Evolutionary conservation across 2,797 vertebrate genomes (phyloP).

Genomic region (Synanceia verrucosa): DNA sequence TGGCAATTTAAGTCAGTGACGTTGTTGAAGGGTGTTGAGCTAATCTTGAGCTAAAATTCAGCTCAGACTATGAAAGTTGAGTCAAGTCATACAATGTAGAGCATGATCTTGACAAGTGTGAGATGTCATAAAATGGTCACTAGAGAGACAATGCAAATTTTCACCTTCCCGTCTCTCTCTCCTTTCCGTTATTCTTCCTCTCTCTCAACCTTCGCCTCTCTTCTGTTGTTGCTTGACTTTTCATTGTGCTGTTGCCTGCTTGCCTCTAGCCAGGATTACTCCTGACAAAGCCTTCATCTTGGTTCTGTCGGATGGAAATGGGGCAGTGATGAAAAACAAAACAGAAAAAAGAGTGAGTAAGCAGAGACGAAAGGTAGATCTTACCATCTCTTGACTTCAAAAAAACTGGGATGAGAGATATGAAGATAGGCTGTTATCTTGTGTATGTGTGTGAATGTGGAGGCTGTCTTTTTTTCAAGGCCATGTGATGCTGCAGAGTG

Average conservation of each 20-base stretch:
- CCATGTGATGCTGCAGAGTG: constrained; percentile 13
- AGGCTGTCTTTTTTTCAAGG: background rate
- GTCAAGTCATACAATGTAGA: background rate
- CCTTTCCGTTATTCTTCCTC: background rate
- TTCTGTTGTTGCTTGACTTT: constrained; percentile 30
- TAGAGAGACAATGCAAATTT: background rate
- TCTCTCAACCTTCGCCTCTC: constrained; percentile 13
- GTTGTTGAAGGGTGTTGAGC: background rate
- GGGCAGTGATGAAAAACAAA: constrained; percentile 29
- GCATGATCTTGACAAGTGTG: background rate
- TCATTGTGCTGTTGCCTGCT: constrained; percentile 7
- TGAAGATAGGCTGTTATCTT: constrained; percentile 15
- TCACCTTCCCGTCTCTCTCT: background rate
- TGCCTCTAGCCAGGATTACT: constrained; percentile 38
- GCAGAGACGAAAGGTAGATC: constrained; percentile 27
- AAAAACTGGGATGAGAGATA: background rate
- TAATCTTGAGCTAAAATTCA: background rate
- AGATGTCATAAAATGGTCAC: background rate
- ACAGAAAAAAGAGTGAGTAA: background rate
- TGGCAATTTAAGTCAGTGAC: no score
- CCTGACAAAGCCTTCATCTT: constrained; percentile 59
- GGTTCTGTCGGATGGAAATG: constrained; percentile 38
- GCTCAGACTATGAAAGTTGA: background rate
- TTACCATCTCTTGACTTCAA: constrained; percentile 28
- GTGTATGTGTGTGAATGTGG: constrained; percentile 7